Evolutionary conservation across 2,888 invertebrate species (phyloP), one percentile per base, ranked within the genome.

Genomic region (Drosophila macrothrix): DNA sequence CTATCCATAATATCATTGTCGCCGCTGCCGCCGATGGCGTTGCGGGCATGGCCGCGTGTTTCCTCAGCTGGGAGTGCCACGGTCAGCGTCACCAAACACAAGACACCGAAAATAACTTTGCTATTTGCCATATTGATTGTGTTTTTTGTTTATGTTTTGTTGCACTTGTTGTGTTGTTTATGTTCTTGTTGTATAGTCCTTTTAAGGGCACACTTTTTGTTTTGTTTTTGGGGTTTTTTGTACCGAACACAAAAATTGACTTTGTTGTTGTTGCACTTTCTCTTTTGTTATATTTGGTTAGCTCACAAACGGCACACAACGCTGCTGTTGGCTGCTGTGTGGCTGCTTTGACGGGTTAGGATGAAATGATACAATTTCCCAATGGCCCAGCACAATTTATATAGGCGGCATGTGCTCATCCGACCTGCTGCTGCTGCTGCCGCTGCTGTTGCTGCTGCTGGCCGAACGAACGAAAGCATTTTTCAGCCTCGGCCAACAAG

Each of bases 1-100:
- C 96, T 94, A 90, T 96, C 96, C 94, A 97, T 95, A 73, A 97
- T 95, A 88, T 97, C 97, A 91, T 96, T 97, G 88, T 96, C 96
- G 64, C 88, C 85, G 58, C 88, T 84, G 22, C 58, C 58, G 58
- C 96, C 95, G 80, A 95, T 94, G 80, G 95, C 94, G 92, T 95
- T 95, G 79, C 94, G 93, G 66, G 94, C 94, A 83, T 94, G 94
- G 72, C 93, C 94, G 55, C 94, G 94, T 71, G 96, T 95, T 87
- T 96, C 96, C 94, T 95, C 95, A 58, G 96, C 95, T 90, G 96
- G 96, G 83, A 96, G 94, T 83, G 96, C 96, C 84, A 96, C 95
- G 91, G 94, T 91, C 83, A 95, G 94, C 83, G 94, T 94, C 91
- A 95, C 94, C 90, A 94, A 90, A 93, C 94, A 94, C 94, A 94